Base-by-base conservation (phyloP, 2,888 invertebrate genomes). In the Epinotia ramella region DNA sequence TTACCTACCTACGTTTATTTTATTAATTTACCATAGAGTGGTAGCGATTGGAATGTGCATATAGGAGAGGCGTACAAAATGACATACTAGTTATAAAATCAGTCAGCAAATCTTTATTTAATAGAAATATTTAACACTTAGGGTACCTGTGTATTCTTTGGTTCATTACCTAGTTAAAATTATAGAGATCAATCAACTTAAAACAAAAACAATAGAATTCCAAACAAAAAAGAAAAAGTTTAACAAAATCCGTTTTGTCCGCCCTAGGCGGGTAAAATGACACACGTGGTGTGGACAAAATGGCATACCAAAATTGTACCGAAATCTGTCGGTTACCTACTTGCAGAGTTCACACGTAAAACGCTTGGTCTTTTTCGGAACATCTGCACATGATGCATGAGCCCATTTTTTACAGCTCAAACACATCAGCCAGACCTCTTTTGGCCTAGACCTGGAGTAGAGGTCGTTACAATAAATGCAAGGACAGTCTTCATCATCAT, bases 401-500 rank as follows among this genome's bases (percentile, higher is more conserved):
- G 77, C 79, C 79, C 77, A 81, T 66, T n/a, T 73, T 40, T 33
- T 71, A 76, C 80, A 80, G 18, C 60, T 75, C 65, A 77, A 69
- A 69, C 81, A 81, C 66, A 24, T 44, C 33, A 81, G 63, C 80
- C 81, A 81, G 60, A 67, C 80, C 79, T 62, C 73, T n/a, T 40
- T 73, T 69, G 80, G 80, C 76, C 79, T 80, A 69, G 80, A 82
- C 56, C 80, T 65, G 46, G 81, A 81, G 70, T 68, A 81, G n/a
- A 81, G 79, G 69, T 80, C 79, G 59, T n/a, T n/a, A 72, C 79
- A 80, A 74, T 80, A 80, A 71, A 81, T 80, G 79, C 80, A 81
- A 70, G 80, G 69, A 67, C 79, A 78, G 66, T 80, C 80, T 69
- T 81, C 79, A 28, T 78, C 77, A 69, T 78, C 75, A 62, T 79